A percentile compares a stretch with the other conserved stretches of the same genome.
Conservation (phyloP, 2,797 vertebrate genomes). For the Leuciscus waleckii region DNA sequence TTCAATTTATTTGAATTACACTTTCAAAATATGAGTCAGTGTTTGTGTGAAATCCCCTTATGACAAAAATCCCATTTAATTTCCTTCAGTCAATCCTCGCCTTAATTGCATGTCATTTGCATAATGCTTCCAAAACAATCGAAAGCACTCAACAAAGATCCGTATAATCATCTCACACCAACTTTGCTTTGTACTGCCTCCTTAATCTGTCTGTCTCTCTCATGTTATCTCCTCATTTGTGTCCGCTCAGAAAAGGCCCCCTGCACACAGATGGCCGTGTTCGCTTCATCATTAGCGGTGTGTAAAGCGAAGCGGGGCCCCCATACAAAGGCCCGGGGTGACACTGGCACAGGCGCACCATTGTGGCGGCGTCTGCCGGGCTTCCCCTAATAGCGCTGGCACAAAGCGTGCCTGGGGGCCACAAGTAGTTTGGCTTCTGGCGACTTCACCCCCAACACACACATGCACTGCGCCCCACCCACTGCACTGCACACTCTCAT, state of each 20-base stretch:
- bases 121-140: conserved; percentile 35
- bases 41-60: conserved; percentile 25
- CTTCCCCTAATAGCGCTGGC: conserved; percentile 52
- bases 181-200: conserved; percentile 5
- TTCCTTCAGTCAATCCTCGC: not conserved
- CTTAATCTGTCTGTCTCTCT: conserved; percentile 28
- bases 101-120: conserved; percentile 32
- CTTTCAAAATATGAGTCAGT: conserved; percentile 1
- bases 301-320: conserved; percentile 25
- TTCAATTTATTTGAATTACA: not conserved
- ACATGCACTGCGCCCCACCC: conserved; percentile 21
- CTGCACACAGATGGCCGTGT: conserved; percentile 50
- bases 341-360: conserved; percentile 75
- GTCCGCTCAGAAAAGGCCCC: not conserved
- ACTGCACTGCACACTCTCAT: conserved; percentile 13
- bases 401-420: conserved; percentile 37
- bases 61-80: conserved; percentile 13
- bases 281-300: conserved; percentile 30
- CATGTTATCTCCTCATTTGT: conserved; percentile 32
- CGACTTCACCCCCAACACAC: conserved; percentile 38
- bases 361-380: conserved; percentile 75
- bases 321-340: conserved; percentile 4
- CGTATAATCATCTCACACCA: conserved; percentile 29
- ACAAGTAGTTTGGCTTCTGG: conserved; percentile 36
- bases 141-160: not conserved